Base-by-base conservation (phyloP, 2,113 vertebrate genomes). In the Halcyon malimbica region DNA sequence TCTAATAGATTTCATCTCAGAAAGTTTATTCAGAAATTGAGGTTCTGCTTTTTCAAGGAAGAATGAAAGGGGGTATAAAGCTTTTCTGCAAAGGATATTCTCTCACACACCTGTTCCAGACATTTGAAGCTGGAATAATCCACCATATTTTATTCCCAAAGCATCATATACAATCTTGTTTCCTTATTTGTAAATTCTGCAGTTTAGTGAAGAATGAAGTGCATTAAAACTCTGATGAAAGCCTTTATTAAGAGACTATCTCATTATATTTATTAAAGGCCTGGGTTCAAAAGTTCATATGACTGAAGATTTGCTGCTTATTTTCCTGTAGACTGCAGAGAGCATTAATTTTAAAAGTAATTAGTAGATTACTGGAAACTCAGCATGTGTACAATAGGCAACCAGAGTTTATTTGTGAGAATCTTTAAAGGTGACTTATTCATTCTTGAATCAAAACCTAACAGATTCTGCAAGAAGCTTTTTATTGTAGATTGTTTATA, bases 281-380 rank as follows among this genome's bases (percentile, higher is more conserved):
- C 46, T 90, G 16, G 3, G 54, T 92, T 96, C 56, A 93, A 44
- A 91, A 75, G 75, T 48, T 83, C 64, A 51, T 16, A 19, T 70
- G 33, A 59, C 51, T 33, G 10, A 77, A 67, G 12, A 18, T 24
- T 81, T 81, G 23, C 18, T 73, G 33, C 24, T 35, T 60, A 42
- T 83, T 88, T 92, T 71, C 60, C 56, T 84, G 48, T 15, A 63
- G 33, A n/a, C 16, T 77, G 54, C 33, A 77, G 37, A 56, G 1
- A 62, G 31, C 3, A 4, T 41, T 83, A 53, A 90, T 86, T 95
- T 92, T 51, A 87, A 81, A 46, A 96, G 41, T 56, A 93, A 70
- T 87, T 92, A 89, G 14, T 8, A 83, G 64, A 81, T 75, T 73
- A 82, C 48, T 95, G 64, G 76, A 89, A 94, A 26, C 13, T 78